phyloP scores from a whole-genome alignment of 2,888 invertebrate species.

The Eupeodes luniger region DNA sequence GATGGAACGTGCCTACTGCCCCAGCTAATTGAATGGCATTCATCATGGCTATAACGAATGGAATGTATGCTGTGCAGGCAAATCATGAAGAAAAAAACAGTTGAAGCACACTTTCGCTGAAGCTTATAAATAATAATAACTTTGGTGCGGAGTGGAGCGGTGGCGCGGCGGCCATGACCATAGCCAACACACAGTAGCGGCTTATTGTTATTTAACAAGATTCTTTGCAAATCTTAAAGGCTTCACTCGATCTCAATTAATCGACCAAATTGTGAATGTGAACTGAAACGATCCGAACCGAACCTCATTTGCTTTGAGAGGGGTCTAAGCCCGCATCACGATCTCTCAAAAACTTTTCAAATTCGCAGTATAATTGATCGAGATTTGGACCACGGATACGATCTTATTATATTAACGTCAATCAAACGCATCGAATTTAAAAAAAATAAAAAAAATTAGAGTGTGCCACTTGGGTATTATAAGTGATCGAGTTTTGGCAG shows the following conservation, averaged over 20 bases:
- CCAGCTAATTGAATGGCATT: constrained; percentile 67
- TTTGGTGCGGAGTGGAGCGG: not conserved
- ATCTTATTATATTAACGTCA: constrained; percentile 66
- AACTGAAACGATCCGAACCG: not conserved
- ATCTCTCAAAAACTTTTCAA: constrained; percentile 43
- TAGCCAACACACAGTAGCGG: constrained; percentile 74
- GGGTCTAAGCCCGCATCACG: constrained; percentile 30
- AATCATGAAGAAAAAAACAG: constrained; percentile 10
- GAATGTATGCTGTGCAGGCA: constrained; percentile 56
- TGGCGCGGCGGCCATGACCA: constrained; percentile 64
- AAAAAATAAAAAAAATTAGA: constrained; percentile 28
- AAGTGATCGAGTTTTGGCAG: not conserved
- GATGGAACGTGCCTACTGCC: constrained; percentile 68
- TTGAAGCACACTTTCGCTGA: constrained; percentile 68
- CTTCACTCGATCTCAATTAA: constrained; percentile 63
- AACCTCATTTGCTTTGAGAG: not conserved
- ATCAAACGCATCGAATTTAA: constrained; percentile 73
- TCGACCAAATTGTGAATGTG: constrained; percentile 48
- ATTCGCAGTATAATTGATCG: constrained; percentile 54
- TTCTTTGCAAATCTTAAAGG: constrained; percentile 62
- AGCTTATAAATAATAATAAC: constrained; percentile 54
- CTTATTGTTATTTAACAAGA: constrained; percentile 64
- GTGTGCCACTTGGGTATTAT: constrained; percentile 46
- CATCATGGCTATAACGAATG: constrained; percentile 64
- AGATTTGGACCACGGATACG: constrained; percentile 62